phyloP scores from a whole-genome alignment of 2,113 vertebrate genomes.

The Furnarius figulus region DNA sequence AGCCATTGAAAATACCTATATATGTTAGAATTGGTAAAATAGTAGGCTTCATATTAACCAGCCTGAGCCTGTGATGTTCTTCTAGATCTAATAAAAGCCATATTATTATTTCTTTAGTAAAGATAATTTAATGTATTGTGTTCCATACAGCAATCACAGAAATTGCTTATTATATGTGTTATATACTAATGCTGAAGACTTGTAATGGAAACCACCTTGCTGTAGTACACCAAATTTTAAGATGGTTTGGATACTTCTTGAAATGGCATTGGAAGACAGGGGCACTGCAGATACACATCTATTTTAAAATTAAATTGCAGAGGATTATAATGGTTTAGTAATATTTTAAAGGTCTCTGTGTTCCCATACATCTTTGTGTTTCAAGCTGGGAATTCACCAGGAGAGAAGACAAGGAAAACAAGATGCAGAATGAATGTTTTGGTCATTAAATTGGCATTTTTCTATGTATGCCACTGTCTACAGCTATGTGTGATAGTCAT shows the following conservation, averaged over 20 bases:
- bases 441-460: not conserved
- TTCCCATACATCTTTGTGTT: not conserved
- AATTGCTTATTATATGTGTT: not conserved
- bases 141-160: not conserved
- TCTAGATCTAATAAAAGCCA: not conserved
- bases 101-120: not conserved
- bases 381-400: not conserved
- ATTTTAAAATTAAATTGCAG: not conserved
- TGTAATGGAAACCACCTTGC: not conserved
- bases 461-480: not conserved
- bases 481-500: not conserved
- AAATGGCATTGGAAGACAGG: accelerated
- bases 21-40: not conserved
- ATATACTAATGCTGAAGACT: not conserved
- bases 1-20: not conserved
- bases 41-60: not conserved
- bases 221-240: not conserved
- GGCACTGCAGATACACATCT: not conserved
- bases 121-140: not conserved
- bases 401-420: not conserved
- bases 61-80: not conserved
- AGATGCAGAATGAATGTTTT: not conserved
- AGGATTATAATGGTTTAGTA: not conserved
- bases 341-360: not conserved
- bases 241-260: not conserved